phyloP scores from a whole-genome alignment of 2,113 vertebrate species.

The Tachysurus fulvidraco region DNA sequence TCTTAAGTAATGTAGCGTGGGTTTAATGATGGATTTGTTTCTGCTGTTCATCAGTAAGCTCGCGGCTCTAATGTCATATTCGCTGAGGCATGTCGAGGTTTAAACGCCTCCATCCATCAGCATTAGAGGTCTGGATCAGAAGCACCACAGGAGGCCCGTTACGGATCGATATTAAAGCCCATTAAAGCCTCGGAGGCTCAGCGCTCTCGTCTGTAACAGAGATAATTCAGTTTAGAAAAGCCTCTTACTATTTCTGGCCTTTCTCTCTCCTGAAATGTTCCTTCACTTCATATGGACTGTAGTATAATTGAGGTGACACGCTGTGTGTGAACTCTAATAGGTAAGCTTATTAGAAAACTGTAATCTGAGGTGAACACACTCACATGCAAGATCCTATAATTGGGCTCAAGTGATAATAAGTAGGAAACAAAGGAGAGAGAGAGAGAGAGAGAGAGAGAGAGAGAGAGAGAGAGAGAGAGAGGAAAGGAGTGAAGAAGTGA shows the following conservation, averaged over 20 bases:
- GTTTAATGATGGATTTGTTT: conserved; percentile 42
- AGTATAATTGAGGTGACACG: conserved; percentile 50
- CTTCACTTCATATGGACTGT: background rate
- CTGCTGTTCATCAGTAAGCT: conserved; percentile 28
- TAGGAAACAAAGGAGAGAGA: conserved; percentile 32
- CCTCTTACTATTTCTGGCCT: conserved; percentile 6
- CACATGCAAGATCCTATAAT: conserved; percentile 53
- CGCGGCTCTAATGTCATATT: conserved; percentile 50
- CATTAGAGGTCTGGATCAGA: conserved; percentile 49
- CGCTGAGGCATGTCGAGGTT: conserved; percentile 45
- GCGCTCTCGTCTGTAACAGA: conserved; percentile 35
- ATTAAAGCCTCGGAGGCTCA: conserved; percentile 43
- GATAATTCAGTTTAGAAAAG: conserved; percentile 40
- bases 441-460: background rate
- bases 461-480: background rate
- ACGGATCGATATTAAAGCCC: conserved; percentile 47
- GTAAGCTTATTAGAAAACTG: conserved; percentile 58
- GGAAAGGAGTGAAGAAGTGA: background rate
- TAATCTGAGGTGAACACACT: conserved; percentile 41
- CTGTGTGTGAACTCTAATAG: conserved; percentile 55
- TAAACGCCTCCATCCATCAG: conserved; percentile 54
- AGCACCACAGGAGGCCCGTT: conserved; percentile 49
- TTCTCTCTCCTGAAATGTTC: background rate
- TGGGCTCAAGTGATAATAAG: conserved; percentile 56
- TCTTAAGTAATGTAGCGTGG: conserved; percentile 54